Evolutionary conservation across 2,888 invertebrate genomes (phyloP).

Genomic region (Argyra leucocephala): DNA sequence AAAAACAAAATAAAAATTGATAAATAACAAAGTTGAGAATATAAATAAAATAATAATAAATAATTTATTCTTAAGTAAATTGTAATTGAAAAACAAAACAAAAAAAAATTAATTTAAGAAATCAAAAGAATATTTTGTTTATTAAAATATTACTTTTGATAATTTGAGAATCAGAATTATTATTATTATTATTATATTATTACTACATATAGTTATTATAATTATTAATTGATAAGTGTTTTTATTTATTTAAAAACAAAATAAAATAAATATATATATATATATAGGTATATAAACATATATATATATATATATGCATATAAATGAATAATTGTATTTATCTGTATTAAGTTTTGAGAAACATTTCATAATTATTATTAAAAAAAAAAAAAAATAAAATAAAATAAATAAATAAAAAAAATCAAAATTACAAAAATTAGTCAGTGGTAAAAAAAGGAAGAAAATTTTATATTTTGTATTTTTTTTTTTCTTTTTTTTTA

Average conservation of each 20-base stretch:
- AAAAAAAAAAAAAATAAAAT: background rate
- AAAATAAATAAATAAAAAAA: background rate
- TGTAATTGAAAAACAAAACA: background rate
- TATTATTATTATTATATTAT: background rate
- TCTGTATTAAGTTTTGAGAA: background rate
- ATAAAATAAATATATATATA: background rate
- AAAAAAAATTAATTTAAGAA: background rate
- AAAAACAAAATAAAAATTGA: background rate
- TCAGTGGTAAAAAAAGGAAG: too few species aligned
- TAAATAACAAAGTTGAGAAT: background rate
- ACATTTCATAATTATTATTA: background rate
- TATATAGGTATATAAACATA: background rate
- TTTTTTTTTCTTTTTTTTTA: too few species aligned
- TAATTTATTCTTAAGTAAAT: background rate
- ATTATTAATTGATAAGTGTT: background rate
- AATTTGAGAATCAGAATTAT: background rate
- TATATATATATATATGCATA: background rate
- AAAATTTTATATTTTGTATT: too few species aligned
- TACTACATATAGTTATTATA: background rate
- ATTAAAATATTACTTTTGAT: background rate
- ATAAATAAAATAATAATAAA: too few species aligned
- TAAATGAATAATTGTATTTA: background rate
- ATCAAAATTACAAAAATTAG: background rate
- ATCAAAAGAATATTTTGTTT: background rate
- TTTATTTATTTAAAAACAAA: slow-evolving; percentile 6